Evolutionary conservation across 2,797 vertebrate species (phyloP), one percentile per base, ranked within the genome.

Genomic region (Eospalax fontanierii): DNA sequence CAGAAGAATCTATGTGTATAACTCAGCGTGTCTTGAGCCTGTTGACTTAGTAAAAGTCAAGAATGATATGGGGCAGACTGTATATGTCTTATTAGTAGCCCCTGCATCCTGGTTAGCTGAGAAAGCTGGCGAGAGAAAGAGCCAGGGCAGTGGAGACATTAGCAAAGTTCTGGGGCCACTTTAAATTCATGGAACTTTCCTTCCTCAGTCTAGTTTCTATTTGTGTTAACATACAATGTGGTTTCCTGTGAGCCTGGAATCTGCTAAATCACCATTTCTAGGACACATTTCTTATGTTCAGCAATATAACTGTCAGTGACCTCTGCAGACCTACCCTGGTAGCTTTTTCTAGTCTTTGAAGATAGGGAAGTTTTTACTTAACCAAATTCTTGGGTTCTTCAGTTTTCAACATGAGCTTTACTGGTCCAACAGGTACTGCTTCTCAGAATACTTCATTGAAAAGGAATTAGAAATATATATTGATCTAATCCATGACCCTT

Each of bases 141-240:
- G 30, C 76, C 50, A 21, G 6, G 30, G 3, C 4, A 12, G 46
- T 12, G 12, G 19, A 1, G 11, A 24, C 16, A 19, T 15, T 24
- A 18, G 38, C 35, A 30, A 24, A 2, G 3, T 40, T 40, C 63
- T 35, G 5, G 81, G 50, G 63, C 57, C 61, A 80, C 89, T 76
- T 93, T 46, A 9, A 63, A n/a, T 75, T 83, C 82, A 54, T 88
- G 63, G 66, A 92, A 74, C 59, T 81, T 84, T 90, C 90, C 90
- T 80, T 33, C 78, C 66, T 75, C 26, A 90, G 84, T 43, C 84
- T 68, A 10, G 7, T 24, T 0, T 82, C n/a, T 86, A 0, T 59
- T 54, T 88, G 46, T 9, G 1, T 70, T 86, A 63, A 22, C 50
- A 33, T 63, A 57, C 30, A 90, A 35, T 40, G 71, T 16, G 70